Evolutionary conservation across 1,140 invertebrate species (phyloP), one percentile per base, ranked within the genome.

Genomic region (Prorops nasuta): DNA sequence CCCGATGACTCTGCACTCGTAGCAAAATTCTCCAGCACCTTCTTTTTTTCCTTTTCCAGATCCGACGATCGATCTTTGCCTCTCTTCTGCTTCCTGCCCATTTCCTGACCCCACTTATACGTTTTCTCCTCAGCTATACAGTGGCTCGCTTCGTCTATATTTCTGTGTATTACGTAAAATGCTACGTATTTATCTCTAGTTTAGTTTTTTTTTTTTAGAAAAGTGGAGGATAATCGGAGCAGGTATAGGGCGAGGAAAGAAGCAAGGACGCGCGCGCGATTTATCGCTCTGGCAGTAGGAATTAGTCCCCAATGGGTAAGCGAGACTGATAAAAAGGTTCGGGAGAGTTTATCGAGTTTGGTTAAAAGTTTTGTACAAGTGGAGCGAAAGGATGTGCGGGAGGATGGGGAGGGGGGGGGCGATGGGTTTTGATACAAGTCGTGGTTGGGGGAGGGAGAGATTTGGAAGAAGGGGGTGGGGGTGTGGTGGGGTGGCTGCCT

Each of bases 241-340:
- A 44, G 40, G 50, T 47, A 44, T 34, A 39, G 37, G 40, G 34
- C 31, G 39, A 17, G 14, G 35, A 24, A 28, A 38, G 21, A 38
- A 38, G 44, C 24, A 32, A n/a, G 34, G 17, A 7, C 10, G 2
- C 35, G 46, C 28, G 39, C 46, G 19, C n/a, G n/a, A 7, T 28
- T 12, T 28, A 6, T 28, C 12, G 24, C 24, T 6, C 24, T 28
- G 46, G 46, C 41, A n/a, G n/a, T n/a, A n/a, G n/a, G n/a, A n/a
- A n/a, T n/a, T n/a, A n/a, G n/a, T n/a, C n/a, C n/a, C n/a, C n/a
- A n/a, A n/a, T n/a, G n/a, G n/a, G n/a, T n/a, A n/a, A n/a, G 65
- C 67, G 72, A 76, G 73, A 76, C 74, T 76, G 73, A 76, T 76
- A n/a, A n/a, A n/a, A n/a, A n/a, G n/a, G n/a, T n/a, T n/a, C n/a